phyloP scores from a whole-genome alignment of 1,140 invertebrate genomes.

The Brachionus manjavacas region DNA sequence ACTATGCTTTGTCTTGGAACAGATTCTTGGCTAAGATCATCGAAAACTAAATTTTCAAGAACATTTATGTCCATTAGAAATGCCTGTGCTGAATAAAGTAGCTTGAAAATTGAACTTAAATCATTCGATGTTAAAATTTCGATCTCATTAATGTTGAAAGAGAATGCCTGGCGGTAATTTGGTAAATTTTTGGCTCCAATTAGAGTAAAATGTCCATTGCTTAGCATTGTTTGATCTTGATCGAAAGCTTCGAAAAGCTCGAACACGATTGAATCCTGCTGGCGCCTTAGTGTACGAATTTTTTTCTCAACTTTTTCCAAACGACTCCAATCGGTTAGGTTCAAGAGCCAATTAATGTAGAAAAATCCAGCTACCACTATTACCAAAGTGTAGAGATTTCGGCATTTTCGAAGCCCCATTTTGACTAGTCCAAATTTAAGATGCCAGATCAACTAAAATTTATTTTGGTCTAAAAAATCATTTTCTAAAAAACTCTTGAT shows the following conservation, averaged over 20 bases:
- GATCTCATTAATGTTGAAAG: not conserved
- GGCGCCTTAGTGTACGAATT: not conserved
- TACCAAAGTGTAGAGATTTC: not conserved
- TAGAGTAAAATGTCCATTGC: not conserved
- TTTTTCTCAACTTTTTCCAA: not conserved
- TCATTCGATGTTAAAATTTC: not conserved
- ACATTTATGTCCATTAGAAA: not conserved
- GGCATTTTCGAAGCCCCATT: constrained; percentile 6
- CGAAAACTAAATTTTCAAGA: not conserved
- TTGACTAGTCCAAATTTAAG: not conserved
- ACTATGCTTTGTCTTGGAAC: not conserved
- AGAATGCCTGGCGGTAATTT: not conserved
- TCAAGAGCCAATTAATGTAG: constrained; percentile 19
- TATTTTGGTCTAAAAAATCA: not conserved
- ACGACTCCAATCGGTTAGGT: not conserved
- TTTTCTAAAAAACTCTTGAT: not conserved
- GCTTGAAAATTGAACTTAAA: not conserved
- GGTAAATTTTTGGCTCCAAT: not conserved
- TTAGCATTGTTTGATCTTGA: not conserved
- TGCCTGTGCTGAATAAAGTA: not conserved
- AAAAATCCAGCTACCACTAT: not conserved
- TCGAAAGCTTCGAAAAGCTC: constrained; percentile 21
- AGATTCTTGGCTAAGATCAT: not conserved
- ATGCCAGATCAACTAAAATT: not conserved
- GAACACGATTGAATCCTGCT: not conserved